Conservation (phyloP, 2,888 invertebrate genomes). For the Drosophila austrosaltans region DNA sequence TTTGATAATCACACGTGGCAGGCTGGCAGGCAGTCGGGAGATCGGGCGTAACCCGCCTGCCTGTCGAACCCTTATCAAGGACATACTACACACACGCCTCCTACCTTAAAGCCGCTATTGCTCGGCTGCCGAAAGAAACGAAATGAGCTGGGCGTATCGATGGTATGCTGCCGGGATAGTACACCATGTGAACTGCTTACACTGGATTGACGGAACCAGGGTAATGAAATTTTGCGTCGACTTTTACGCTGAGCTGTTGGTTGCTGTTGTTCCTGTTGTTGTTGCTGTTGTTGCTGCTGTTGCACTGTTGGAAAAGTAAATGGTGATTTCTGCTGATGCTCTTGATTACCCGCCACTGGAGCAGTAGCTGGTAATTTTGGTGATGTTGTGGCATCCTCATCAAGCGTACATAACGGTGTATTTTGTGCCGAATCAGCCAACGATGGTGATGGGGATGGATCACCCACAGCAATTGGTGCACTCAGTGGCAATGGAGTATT, state of each 20-base stretch:
- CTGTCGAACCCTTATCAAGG: conserved; percentile 10
- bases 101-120: conserved; percentile 83
- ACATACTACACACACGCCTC: neutral
- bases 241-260: conserved; percentile 87
- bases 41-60: neutral
- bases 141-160: conserved; percentile 94
- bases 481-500: conserved; percentile 64
- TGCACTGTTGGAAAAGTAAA: conserved; percentile 67
- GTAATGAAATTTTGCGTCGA: conserved; percentile 93
- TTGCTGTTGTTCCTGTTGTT: conserved; percentile 80
- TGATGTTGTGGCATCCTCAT: conserved; percentile 64
- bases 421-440: conserved; percentile 65
- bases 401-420: conserved; percentile 67
- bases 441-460: conserved; percentile 73
- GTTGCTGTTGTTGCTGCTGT: conserved; percentile 44
- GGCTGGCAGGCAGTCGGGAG: conserved; percentile 10
- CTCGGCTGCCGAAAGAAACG: conserved; percentile 88
- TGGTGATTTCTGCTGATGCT: conserved; percentile 54
- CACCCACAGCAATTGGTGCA: conserved; percentile 66
- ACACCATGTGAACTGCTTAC: conserved; percentile 86
- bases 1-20: conserved; percentile 41
- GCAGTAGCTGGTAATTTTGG: conserved; percentile 44
- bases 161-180: conserved; percentile 93
- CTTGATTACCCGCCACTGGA: conserved; percentile 11
- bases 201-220: conserved; percentile 94